phyloP scores from a whole-genome alignment of 2,888 invertebrate species.

The Cheilosia vulpina region DNA sequence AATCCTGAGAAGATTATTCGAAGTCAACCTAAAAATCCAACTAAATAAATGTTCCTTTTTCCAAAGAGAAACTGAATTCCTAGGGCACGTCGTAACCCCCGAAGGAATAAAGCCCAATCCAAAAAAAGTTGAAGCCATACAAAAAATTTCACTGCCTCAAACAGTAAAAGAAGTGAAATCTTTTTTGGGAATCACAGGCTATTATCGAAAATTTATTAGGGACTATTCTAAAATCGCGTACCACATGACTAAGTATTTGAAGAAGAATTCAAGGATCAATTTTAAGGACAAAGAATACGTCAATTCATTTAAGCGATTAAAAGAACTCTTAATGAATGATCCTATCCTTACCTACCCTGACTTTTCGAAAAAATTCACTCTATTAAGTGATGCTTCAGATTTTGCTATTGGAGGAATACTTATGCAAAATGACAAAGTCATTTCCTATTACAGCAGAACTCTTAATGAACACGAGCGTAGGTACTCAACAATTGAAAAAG shows the following conservation, averaged over 20 bases:
- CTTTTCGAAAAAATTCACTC: background rate
- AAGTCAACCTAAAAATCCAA: constrained; percentile 62
- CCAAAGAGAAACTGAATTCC: constrained; percentile 57
- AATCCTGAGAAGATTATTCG: background rate
- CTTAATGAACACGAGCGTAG: constrained; percentile 74
- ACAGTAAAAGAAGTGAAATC: constrained; percentile 35
- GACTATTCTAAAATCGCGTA: constrained; percentile 39
- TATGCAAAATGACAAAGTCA: constrained; percentile 76
- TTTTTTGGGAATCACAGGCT: constrained; percentile 63
- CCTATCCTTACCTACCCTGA: background rate
- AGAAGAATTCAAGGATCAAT: constrained; percentile 4
- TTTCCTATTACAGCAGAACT: constrained; percentile 78
- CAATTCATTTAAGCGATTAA: background rate
- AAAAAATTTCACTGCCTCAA: background rate
- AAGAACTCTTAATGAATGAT: constrained; percentile 12
- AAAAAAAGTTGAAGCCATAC: too few species aligned
- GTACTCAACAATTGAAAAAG: constrained; percentile 79
- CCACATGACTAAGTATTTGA: constrained; percentile 2
- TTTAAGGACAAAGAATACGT: background rate
- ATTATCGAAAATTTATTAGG: constrained; percentile 51
- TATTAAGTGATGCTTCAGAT: constrained; percentile 35
- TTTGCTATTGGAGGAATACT: constrained; percentile 77
- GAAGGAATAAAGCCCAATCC: constrained; percentile 78
- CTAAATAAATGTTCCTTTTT: constrained; percentile 57
- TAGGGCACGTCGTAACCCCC: constrained; percentile 77